Evolutionary conservation across 2,113 vertebrate genomes (phyloP).

Genomic region (Arizona elegans): DNA sequence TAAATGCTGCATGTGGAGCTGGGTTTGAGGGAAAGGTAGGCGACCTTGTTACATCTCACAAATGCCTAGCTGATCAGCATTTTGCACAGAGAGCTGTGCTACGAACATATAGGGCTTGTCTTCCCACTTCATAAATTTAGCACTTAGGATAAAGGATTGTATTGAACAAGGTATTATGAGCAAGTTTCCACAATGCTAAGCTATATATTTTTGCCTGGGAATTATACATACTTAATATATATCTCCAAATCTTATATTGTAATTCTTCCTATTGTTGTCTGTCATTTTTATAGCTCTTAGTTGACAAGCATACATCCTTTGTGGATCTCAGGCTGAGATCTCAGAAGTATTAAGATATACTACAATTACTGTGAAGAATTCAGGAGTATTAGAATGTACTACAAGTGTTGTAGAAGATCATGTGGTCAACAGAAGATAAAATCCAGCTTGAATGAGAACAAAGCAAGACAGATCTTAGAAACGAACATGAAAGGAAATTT

Average conservation of each 20-base stretch:
- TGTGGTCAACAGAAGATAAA: background rate
- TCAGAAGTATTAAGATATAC: background rate
- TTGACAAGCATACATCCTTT: background rate
- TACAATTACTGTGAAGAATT: background rate
- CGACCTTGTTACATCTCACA: background rate
- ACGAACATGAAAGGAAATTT: background rate
- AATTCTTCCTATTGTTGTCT: background rate
- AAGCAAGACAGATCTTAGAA: background rate
- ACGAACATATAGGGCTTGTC: background rate
- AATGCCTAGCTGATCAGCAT: background rate
- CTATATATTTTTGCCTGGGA: background rate
- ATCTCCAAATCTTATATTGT: background rate
- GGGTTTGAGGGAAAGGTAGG: background rate
- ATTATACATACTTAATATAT: background rate
- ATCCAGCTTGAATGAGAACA: background rate
- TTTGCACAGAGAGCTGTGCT: background rate
- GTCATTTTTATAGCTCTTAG: background rate
- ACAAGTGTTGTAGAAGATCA: background rate
- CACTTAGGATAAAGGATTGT: background rate
- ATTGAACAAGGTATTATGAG: background rate
- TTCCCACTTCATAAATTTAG: background rate
- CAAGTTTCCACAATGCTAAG: background rate
- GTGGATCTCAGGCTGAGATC: too few species aligned
- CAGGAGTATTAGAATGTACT: background rate
- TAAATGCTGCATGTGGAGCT: background rate